Percentiles rank a stretch among this genome's conserved stretches.
Evolutionary conservation across 2,113 vertebrate species (phyloP).

Genomic region (Odocoileus hemionus): DNA sequence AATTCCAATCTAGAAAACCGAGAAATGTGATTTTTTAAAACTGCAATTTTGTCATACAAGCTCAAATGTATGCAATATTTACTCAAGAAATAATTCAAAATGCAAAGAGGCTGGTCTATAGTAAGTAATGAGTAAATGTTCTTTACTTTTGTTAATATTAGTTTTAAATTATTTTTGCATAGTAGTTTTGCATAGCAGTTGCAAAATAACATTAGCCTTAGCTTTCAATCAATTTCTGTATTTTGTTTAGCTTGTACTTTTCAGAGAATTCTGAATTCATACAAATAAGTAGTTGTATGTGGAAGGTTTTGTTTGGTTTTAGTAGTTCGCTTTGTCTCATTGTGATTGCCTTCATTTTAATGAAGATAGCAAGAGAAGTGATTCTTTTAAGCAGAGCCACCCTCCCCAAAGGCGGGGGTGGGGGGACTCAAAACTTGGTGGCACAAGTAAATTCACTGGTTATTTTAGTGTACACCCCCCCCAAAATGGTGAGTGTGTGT

Average conservation of each 20-base stretch:
- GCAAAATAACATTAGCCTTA: background rate
- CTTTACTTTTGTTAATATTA: background rate
- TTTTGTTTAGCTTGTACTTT: slow-evolving; percentile 9
- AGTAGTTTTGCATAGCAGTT: background rate
- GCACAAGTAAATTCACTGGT: background rate
- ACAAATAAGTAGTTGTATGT: background rate
- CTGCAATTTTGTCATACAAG: slow-evolving; percentile 8
- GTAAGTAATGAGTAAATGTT: background rate
- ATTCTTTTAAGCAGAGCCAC: background rate
- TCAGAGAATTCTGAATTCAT: background rate
- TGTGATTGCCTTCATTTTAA: slow-evolving; percentile 3
- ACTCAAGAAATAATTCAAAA: slow-evolving; percentile 25
- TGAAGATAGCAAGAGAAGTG: background rate
- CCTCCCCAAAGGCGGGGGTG: background rate
- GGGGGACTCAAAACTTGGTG: background rate
- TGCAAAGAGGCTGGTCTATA: background rate
- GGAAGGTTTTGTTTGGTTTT: background rate
- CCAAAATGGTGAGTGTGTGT: background rate
- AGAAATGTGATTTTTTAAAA: background rate
- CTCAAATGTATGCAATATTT: slow-evolving; percentile 2
- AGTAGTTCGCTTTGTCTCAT: background rate
- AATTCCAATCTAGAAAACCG: background rate
- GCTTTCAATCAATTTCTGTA: background rate
- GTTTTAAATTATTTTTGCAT: background rate
- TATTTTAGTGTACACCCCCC: background rate